Evolutionary conservation across 2,888 invertebrate species (phyloP).

Genomic region (Pristionchus entomophagus): DNA sequence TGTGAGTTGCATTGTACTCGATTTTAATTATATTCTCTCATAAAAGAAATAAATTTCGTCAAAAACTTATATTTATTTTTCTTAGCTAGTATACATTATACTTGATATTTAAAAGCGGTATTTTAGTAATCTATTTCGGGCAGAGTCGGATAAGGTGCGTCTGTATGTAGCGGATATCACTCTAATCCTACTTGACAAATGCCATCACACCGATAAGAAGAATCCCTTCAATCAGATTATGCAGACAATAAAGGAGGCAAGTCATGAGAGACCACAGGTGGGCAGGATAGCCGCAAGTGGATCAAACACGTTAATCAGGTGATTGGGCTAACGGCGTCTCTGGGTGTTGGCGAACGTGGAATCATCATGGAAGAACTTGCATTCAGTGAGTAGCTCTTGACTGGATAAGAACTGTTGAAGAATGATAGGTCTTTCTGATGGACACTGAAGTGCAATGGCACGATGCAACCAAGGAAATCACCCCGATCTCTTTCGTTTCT

Average conservation of each 20-base stretch:
- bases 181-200: slow-evolving; percentile 42
- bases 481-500: no score
- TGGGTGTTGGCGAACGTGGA: neutral
- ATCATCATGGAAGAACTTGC: neutral
- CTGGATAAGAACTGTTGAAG: no score
- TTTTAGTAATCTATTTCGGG: slow-evolving; percentile 17
- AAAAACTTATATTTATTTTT: no score
- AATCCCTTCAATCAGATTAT: slow-evolving; percentile 48
- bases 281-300: no score
- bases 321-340: slow-evolving; percentile 36
- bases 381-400: slow-evolving; percentile 31
- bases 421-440: no score
- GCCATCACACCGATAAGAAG: slow-evolving; percentile 46
- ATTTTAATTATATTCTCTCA: no score
- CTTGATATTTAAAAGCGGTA: no score
- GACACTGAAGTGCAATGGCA: no score
- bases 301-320: slow-evolving; percentile 17
- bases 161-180: slow-evolving; percentile 12
- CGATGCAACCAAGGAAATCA: no score
- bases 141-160: neutral
- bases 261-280: slow-evolving; percentile 32
- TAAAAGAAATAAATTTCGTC: no score
- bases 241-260: neutral
- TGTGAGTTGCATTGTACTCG: neutral
- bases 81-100: no score